Base-by-base conservation (phyloP, 1,140 invertebrate species). In the Parapsyche elsis region DNA sequence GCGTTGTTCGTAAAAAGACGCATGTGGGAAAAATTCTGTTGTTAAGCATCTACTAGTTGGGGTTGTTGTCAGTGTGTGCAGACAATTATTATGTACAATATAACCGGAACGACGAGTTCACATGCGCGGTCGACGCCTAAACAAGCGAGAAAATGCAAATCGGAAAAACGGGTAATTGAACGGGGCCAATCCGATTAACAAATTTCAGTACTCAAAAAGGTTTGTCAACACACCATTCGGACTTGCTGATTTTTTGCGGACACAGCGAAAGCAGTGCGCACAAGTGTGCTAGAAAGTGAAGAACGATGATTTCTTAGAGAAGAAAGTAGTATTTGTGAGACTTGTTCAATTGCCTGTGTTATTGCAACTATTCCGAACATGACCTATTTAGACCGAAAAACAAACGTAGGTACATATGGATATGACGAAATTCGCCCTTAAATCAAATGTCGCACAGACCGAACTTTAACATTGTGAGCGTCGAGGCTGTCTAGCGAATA, bases 11-110 rank as follows among this genome's bases (percentile, higher is more conserved):
- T 64, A 10, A 59, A 38, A 49, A 57, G 45, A 49, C 45, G n/a
- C 38, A 64, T 59, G 59, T 77, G 75, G 26, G 75, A 77, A 67
- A 73, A 77, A 53, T 75, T 45, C 19, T 45, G 19, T 16, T 44
- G 67, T 71, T 71, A 46, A 73, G 5, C 71, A 26, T 24, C 59
- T 61, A 9, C 21, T 21, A n/a, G 16, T 16, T 21, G 64, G 64
- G 24, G 64, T 67, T 67, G 64, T 67, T 19, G 9, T 30, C n/a
- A n/a, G n/a, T 57, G 49, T 64, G 76, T 30, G 64, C 30, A 53
- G 12, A 53, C 19, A 67, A 46, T 78, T 78, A 71, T 16, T 46
- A 38, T 38, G 30, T 38, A 38, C 2, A 38, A 21, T 70, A 24
- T 30, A 78, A 71, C 23, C 59, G 64, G 38, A 46, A 71, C 44